phyloP scores from a whole-genome alignment of 1,140 invertebrate species.

The Amphibalanus amphitrite region DNA sequence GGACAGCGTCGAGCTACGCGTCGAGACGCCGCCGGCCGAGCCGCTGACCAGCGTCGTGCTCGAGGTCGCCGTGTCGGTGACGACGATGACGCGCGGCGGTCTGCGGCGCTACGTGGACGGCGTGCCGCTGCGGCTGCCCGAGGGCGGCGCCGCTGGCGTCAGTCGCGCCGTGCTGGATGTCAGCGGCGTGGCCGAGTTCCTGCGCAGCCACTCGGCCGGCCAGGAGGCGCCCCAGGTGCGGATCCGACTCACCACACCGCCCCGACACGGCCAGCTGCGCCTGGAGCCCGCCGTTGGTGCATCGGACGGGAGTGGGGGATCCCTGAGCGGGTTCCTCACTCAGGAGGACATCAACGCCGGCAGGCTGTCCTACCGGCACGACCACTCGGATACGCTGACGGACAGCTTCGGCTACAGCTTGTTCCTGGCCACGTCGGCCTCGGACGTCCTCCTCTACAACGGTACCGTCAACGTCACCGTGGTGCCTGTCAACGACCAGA shows the following conservation, averaged over 20 bases:
- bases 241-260: neutral
- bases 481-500: constrained; percentile 78
- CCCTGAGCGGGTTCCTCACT: constrained; percentile 18
- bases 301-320: neutral
- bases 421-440: constrained; percentile 34
- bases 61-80: constrained; percentile 70
- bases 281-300: neutral
- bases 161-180: constrained; percentile 43
- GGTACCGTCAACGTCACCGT: constrained; percentile 57
- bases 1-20: constrained; percentile 70
- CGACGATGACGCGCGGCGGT: constrained; percentile 44
- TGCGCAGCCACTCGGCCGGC: constrained; percentile 47
- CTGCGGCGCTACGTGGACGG: constrained; percentile 43
- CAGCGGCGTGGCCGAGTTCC: constrained; percentile 50
- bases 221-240: neutral
- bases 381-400: constrained; percentile 59
- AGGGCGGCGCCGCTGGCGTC: constrained; percentile 55
- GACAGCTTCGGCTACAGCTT: constrained; percentile 58
- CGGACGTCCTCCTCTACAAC: constrained; percentile 55
- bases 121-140: constrained; percentile 47
- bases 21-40: constrained; percentile 39
- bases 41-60: constrained; percentile 37
- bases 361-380: constrained; percentile 51
- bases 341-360: constrained; percentile 27
- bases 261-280: neutral